Evolutionary conservation across 2,797 vertebrate genomes (phyloP).

Genomic region (Nyctibius grandis): DNA sequence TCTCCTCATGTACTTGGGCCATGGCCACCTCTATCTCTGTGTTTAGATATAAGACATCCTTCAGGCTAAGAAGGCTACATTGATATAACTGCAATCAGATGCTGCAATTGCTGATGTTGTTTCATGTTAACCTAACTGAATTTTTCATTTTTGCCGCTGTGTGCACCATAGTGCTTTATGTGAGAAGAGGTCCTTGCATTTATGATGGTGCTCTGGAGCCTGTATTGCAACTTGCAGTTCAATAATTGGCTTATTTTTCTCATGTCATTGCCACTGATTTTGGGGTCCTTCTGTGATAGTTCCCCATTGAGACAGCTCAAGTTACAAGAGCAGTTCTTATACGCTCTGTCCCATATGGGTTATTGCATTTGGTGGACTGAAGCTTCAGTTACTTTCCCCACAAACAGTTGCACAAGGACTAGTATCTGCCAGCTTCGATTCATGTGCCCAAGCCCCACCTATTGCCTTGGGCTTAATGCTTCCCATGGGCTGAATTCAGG

Average conservation of each 20-base stretch:
- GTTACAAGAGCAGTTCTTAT: neutral
- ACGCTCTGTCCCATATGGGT: neutral
- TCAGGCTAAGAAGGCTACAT: neutral
- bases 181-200: neutral
- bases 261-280: neutral
- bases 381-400: neutral
- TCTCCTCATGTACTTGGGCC: neutral
- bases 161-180: neutral
- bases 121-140: neutral
- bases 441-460: neutral
- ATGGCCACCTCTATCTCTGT: rapidly evolving
- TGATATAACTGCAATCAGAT: neutral
- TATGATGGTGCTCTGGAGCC: neutral
- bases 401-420: neutral
- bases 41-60: neutral
- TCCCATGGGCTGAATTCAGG: neutral
- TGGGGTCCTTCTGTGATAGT: neutral
- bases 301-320: neutral
- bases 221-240: neutral
- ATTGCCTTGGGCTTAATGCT: neutral
- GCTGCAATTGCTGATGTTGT: neutral
- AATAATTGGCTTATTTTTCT: neutral
- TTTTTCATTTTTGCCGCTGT: neutral
- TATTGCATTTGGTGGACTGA: neutral
- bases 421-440: neutral